These are phyloP conservation scores for Onychomys torridus DNA, from an alignment of 2,797 vertebrate species.

Conservation along the genomic window DNA sequence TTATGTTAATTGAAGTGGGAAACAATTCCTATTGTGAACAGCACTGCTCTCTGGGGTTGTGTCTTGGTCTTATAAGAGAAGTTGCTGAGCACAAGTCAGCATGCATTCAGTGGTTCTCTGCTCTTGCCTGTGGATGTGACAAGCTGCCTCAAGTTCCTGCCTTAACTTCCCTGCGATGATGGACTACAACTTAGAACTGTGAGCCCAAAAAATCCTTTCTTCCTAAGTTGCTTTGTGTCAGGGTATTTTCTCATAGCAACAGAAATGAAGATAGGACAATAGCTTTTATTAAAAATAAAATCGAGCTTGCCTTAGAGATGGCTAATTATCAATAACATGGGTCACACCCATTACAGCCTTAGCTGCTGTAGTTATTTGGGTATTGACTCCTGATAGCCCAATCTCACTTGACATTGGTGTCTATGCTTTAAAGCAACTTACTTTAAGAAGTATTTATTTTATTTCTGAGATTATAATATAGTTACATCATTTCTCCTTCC, in stretches of 20 bases:
- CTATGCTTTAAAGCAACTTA: background rate
- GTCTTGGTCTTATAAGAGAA: background rate
- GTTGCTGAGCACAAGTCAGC: background rate
- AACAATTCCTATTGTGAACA: background rate
- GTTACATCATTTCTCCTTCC: background rate
- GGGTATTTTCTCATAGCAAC: background rate
- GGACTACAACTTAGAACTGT: no score
- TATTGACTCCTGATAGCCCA: background rate
- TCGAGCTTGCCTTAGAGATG: background rate
- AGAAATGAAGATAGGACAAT: background rate
- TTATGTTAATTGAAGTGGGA: background rate
- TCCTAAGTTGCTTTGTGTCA: background rate
- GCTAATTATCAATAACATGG: background rate
- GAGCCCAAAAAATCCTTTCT: background rate
- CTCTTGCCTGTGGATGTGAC: background rate
- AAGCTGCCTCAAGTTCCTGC: background rate
- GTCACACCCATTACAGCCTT: background rate
- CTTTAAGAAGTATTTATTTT: background rate
- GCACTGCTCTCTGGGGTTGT: background rate
- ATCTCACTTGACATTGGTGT: background rate
- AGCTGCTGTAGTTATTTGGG: background rate
- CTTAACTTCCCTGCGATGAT: background rate
- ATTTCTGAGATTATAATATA: background rate
- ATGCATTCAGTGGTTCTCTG: background rate
- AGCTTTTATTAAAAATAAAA: constrained; percentile 1